phyloP scores from a whole-genome alignment of 1,140 invertebrate species.

The Drosophila kanapiae region DNA sequence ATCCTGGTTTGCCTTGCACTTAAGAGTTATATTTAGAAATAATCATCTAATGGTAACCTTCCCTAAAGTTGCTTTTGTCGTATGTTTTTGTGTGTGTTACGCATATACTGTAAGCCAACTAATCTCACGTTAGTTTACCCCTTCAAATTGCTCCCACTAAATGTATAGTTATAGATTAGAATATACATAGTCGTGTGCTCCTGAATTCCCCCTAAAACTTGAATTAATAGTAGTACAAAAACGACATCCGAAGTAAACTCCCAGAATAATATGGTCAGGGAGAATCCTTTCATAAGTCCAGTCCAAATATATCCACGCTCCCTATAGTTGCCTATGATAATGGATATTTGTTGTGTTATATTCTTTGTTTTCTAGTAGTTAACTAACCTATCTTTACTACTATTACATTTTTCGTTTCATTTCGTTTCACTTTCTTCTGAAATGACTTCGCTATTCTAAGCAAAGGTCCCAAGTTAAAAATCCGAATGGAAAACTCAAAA shows the following conservation, averaged over 20 bases:
- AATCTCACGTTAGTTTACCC: constrained; percentile 19
- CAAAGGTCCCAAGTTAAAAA: constrained; percentile 16
- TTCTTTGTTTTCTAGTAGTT: constrained; percentile 20
- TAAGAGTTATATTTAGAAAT: constrained; percentile 27
- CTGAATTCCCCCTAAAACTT: constrained; percentile 11
- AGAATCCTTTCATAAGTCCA: neutral
- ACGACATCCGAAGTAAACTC: neutral
- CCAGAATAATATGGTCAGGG: neutral
- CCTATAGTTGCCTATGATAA: constrained; percentile 14
- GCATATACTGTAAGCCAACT: constrained; percentile 28
- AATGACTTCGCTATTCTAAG: constrained; percentile 27
- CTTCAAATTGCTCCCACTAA: constrained; percentile 12
- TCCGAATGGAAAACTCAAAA: constrained; percentile 20
- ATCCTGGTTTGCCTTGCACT: constrained; percentile 39
- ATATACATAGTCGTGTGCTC: constrained; percentile 17
- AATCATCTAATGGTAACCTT: constrained; percentile 16
- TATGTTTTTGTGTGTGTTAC: constrained; percentile 37
- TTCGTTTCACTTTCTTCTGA: constrained; percentile 28
- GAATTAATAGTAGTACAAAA: neutral
- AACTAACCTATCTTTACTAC: constrained; percentile 18
- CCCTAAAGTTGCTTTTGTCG: constrained; percentile 23
- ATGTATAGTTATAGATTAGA: constrained; percentile 32
- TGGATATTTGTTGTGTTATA: constrained; percentile 24
- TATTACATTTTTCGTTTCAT: neutral
- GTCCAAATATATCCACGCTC: neutral